phyloP scores from a whole-genome alignment of 2,888 invertebrate genomes.

The Tetragonula carbonaria region DNA sequence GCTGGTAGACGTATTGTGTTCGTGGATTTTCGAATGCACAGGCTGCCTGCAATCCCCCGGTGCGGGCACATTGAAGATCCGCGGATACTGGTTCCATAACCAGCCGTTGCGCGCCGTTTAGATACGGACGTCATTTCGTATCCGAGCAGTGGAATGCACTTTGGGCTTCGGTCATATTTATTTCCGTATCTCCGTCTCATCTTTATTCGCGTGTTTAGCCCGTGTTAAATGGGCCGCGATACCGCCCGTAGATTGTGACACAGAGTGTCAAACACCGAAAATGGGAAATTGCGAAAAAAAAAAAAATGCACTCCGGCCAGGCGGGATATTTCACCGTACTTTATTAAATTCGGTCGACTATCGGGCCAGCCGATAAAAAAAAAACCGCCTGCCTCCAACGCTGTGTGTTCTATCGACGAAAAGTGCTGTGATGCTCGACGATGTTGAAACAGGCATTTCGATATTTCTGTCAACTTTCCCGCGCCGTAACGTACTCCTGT shows the following conservation, averaged over 20 bases:
- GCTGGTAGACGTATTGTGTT: slow-evolving; percentile 68
- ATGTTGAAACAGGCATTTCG: slow-evolving; percentile 3
- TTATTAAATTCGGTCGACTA: slow-evolving; percentile 31
- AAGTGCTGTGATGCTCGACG: slow-evolving; percentile 2
- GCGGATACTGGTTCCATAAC: slow-evolving; percentile 65
- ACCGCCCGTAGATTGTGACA: slow-evolving; percentile 49
- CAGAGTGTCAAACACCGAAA: slow-evolving; percentile 44
- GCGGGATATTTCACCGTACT: slow-evolving; percentile 29
- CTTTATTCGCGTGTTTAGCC: slow-evolving; percentile 68
- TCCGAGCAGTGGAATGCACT: slow-evolving; percentile 67
- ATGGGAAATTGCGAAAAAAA: slow-evolving; percentile 25
- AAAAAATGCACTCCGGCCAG: not conserved
- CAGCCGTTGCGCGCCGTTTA: slow-evolving; percentile 58
- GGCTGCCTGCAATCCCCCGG: slow-evolving; percentile 36
- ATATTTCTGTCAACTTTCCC: slow-evolving; percentile 11
- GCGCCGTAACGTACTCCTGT: not conserved
- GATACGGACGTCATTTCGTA: slow-evolving; percentile 68
- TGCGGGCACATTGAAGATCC: slow-evolving; percentile 66
- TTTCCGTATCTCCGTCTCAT: slow-evolving; percentile 62
- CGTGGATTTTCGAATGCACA: slow-evolving; percentile 59
- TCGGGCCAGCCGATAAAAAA: slow-evolving; percentile 27
- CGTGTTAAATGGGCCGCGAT: slow-evolving; percentile 60
- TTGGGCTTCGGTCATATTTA: slow-evolving; percentile 64
- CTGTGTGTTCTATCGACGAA: not conserved
- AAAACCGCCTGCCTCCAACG: not conserved